Evolutionary conservation across 1,140 invertebrate genomes (phyloP), one percentile per base, ranked within the genome.

Genomic region (Bombus vancouverensis): DNA sequence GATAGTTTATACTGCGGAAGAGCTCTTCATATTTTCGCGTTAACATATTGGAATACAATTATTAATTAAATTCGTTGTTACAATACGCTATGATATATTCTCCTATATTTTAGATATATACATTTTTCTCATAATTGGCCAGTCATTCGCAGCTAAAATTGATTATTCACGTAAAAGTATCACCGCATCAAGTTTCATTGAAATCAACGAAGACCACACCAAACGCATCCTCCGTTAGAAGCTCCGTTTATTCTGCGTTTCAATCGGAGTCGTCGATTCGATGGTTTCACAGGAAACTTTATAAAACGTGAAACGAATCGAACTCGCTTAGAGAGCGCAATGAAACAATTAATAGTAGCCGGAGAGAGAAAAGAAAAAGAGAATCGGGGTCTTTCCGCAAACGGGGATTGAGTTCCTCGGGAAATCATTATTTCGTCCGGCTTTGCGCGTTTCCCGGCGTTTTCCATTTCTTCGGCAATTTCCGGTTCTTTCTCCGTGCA

Each of bases 381-480:
- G n/a, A 34, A 66, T 37, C 32, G 9, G 9, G 59, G 37, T 76
- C 32, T 25, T 70, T n/a, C 39, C n/a, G 82, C n/a, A 32, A 62
- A 66, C 13, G 57, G 25, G 76, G 66, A 59, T 74, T 62, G 39
- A 83, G 82, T 86, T 62, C n/a, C 53, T 32, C 72, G 84, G 71
- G 59, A 86, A 86, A 86, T 82, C 71, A 76, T 86, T 86, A 74
- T 68, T 86, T 86, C 72, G 71, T 73, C 77, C 77, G 70, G 83
- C 47, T 47, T 81, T 81, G 53, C 85, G 47, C 80, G 84, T 81
- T 87, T 79, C 82, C 74, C 77, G 70, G 59, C 66, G 79, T 79
- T 82, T 79, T 85, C 79, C 88, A 42, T 82, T 78, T 90, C 62
- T 81, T 85, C 62, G 59, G 53, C 78, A 79, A 79, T 84, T 78